Evolutionary conservation across 2,888 invertebrate genomes (phyloP).

Genomic region (Scrobipalpa costella): DNA sequence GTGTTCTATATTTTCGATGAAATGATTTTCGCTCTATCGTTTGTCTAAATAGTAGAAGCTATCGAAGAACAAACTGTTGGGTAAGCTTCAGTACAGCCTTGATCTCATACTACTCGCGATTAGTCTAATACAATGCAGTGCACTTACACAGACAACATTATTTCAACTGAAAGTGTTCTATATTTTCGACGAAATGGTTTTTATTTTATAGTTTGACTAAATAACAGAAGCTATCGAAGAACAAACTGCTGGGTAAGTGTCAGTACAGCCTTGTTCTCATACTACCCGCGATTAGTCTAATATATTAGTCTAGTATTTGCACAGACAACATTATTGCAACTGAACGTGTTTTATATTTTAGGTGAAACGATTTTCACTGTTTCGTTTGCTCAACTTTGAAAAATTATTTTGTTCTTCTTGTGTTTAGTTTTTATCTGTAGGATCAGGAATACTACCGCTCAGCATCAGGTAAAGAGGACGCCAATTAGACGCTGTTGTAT

Average conservation of each 20-base stretch:
- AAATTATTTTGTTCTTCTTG: too few species aligned
- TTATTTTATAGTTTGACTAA: background rate
- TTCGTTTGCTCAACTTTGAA: too few species aligned
- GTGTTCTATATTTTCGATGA: background rate
- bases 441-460: too few species aligned
- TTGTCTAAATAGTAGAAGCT: background rate
- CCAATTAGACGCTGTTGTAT: too few species aligned
- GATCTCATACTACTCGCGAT: slow-evolving; percentile 3
- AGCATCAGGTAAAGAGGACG: too few species aligned
- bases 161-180: background rate
- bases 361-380: background rate
- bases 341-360: background rate
- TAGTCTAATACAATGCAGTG: slow-evolving; percentile 5
- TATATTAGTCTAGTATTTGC: background rate
- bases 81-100: background rate
- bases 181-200: background rate
- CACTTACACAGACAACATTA: background rate
- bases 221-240: background rate
- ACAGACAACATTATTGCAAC: background rate
- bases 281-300: slow-evolving; percentile 11
- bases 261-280: background rate
- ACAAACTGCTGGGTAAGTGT: background rate
- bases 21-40: background rate
- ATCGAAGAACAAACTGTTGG: background rate
- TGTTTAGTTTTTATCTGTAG: too few species aligned